Evolutionary conservation across 2,888 invertebrate species (phyloP), one percentile per base, ranked within the genome.

Genomic region (Slavum lentiscoides): DNA sequence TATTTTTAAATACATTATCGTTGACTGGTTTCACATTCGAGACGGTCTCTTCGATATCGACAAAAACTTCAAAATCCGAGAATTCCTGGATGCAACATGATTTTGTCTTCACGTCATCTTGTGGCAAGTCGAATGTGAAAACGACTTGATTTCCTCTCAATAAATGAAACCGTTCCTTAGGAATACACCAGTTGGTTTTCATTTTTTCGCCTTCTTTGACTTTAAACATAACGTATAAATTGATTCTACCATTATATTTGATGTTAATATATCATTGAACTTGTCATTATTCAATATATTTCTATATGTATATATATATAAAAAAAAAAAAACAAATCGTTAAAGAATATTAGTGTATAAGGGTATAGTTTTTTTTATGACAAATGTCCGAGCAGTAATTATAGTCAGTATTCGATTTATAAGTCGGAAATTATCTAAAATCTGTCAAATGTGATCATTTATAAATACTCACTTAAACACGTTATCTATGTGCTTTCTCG

Each of bases 161-260:
- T 55, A 23, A 37, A 30, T 9, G 80, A 55, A 80, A 83, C 30
- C 72, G 39, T 66, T 83, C 83, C 53, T 83, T 83, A 0, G 83
- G 83, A 1, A 82, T 19, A 64, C 82, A 82, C 81, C 82, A 82
- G 53, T 76, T 62, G 30, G 81, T 73, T 15, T 23, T 59, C 62
- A 75, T 64, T 53, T 61, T 49, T 43, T 49, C 55, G 11, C 75
- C 82, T 6, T 76, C 73, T 30, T 81, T 82, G 17, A 80, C 86
- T 69, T 85, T 85, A 30, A 87, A 80, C 61, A 87, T 83, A 5
- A 87, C 84, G 83, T 87, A 87, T 8, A 87, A 86, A 67, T 87
- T 55, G 87, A 87, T 13, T 85, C 85, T 21, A 84, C 85, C 49
- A 86, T 83, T 53, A 87, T 86, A 23, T 83, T 68, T 13, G 84